Base-by-base conservation (phyloP, 2,797 vertebrate genomes). In the Hyperoplus immaculatus region DNA sequence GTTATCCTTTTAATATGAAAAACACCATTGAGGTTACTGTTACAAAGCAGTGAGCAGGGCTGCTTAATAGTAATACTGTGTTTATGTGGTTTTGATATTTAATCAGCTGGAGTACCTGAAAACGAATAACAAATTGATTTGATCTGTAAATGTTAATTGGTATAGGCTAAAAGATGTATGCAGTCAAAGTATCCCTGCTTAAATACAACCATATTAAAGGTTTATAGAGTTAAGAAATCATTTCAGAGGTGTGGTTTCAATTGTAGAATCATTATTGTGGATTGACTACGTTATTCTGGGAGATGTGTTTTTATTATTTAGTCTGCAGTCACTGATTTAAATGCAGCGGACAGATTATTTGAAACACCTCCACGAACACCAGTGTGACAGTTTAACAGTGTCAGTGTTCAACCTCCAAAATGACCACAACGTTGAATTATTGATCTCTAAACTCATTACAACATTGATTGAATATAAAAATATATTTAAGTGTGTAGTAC, bases 61-160 rank as follows among this genome's bases (percentile, higher is more conserved):
- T 21, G 10, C 4, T 36, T 63, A 46, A 69, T 71, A 14, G 21
- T 41, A n/a, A 51, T 61, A 59, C 61, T 64, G 45, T 2, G 75
- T 65, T 69, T 46, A 62, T 21, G 46, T 3, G 15, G 16, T 54
- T 41, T 77, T 68, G 10, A 15, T 21, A 50, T 75, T 76, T 62
- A 14, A 47, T 46, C 76, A 1, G 43, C 18, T 63, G 43, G 4
- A 79, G 9, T 11, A 12, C 29, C 38, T 16, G 57, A 67, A 72
- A 42, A 4, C 61, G 29, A 12, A 21, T 29, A 29, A 29, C 29
- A 29, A 29, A 29, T 29, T 29, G 15, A 61, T 63, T 71, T 61
- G 9, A 73, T 16, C 14, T 73, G 39, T 70, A 45, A 56, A 46
- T 36, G 12, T 56, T 38, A 38, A 47, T 62, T 50, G 16, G 18